Evolutionary conservation across 2,113 vertebrate species (phyloP).

Genomic region (Cebidichthys violaceus): DNA sequence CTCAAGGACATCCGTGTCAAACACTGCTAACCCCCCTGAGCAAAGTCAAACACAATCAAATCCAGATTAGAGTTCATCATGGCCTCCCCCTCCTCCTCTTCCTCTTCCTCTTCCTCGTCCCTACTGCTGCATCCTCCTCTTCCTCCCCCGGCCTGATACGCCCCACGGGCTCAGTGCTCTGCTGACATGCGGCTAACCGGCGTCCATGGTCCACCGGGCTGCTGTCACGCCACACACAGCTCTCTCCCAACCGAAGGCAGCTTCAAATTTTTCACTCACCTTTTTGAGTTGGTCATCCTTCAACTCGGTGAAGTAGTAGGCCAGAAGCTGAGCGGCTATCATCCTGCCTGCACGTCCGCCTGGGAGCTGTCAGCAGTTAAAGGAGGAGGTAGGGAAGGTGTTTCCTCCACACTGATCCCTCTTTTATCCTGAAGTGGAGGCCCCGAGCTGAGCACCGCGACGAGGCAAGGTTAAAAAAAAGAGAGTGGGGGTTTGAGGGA

Average conservation of each 20-base stretch:
- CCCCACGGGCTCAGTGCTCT: slow-evolving; percentile 6
- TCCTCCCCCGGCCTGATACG: slow-evolving; percentile 2
- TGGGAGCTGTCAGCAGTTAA: slow-evolving; percentile 57
- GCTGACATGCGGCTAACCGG: slow-evolving; percentile 13
- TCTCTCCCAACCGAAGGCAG: not conserved
- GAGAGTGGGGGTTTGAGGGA: not conserved
- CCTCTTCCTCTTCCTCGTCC: slow-evolving; percentile 8
- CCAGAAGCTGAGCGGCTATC: slow-evolving; percentile 97
- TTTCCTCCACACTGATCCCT: slow-evolving; percentile 33
- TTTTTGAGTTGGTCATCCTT: slow-evolving; percentile 98
- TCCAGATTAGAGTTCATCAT: not conserved
- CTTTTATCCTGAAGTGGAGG: slow-evolving; percentile 31
- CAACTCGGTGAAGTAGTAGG: slow-evolving; percentile 97
- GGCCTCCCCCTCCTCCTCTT: slow-evolving; percentile 24
- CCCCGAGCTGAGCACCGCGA: slow-evolving; percentile 1
- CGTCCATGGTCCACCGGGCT: slow-evolving; percentile 7
- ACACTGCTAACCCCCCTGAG: not conserved
- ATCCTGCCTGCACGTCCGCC: slow-evolving; percentile 81
- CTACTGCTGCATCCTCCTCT: slow-evolving; percentile 34
- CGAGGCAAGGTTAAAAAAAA: slow-evolving; percentile 27
- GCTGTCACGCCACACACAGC: slow-evolving; percentile 19
- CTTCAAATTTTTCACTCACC: slow-evolving; percentile 81
- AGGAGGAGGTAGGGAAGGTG: slow-evolving; percentile 32
- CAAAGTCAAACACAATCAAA: not conserved
- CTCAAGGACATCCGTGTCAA: slow-evolving; percentile 73